Evolutionary conservation across 2,797 vertebrate species (phyloP).

Genomic region (Enteromius radiatus): DNA sequence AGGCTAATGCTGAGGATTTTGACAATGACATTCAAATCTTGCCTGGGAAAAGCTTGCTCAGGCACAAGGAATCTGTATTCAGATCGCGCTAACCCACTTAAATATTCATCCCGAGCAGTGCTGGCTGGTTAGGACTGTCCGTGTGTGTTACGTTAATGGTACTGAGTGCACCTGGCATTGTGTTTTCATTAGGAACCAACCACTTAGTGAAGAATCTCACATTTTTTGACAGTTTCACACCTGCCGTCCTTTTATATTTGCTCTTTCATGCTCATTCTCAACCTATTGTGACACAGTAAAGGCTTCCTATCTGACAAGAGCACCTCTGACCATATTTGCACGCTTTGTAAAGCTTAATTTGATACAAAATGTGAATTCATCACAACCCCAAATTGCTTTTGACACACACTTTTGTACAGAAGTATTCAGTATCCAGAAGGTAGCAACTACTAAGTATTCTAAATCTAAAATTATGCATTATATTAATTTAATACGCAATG

Average conservation of each 20-base stretch:
- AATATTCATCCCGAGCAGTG: conserved; percentile 33
- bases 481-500: background rate
- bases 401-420: conserved; percentile 20
- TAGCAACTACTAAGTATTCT: background rate
- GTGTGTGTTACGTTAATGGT: conserved; percentile 35
- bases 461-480: background rate
- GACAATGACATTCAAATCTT: conserved; percentile 42
- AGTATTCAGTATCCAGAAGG: background rate
- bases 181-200: conserved; percentile 26
- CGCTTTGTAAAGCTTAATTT: conserved; percentile 34
- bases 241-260: background rate
- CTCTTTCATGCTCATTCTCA: background rate
- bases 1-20: conserved; percentile 21
- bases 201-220: conserved; percentile 4
- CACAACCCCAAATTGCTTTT: conserved; percentile 1
- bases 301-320: background rate
- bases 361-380: background rate
- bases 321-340: conserved; percentile 14
- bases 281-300: conserved; percentile 8
- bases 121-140: background rate
- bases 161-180: conserved; percentile 39
- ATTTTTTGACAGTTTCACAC: background rate
- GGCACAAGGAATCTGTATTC: conserved; percentile 49
- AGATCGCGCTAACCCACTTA: conserved; percentile 16
- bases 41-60: conserved; percentile 17